phyloP scores from a whole-genome alignment of 2,888 invertebrate genomes.

The Drosophila fungiperda region DNA sequence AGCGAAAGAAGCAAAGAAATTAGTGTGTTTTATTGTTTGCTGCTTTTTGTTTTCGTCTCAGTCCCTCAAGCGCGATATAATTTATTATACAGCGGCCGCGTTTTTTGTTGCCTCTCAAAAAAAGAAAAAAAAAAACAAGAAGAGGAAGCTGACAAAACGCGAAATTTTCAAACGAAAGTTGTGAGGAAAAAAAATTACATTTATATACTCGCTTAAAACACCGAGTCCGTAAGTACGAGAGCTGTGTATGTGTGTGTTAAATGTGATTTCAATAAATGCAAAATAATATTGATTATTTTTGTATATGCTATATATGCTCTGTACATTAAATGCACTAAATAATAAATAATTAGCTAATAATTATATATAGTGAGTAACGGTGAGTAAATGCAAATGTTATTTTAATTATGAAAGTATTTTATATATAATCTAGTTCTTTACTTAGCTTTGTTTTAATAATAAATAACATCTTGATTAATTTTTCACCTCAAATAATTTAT shows the following conservation, averaged over 20 bases:
- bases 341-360: neutral
- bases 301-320: constrained; percentile 10
- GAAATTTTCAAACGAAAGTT: constrained; percentile 66
- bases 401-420: neutral
- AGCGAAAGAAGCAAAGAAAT: constrained; percentile 38
- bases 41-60: constrained; percentile 33
- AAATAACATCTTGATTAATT: neutral
- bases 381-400: constrained; percentile 21
- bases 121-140: constrained; percentile 34
- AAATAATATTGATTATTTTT: constrained; percentile 25
- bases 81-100: constrained; percentile 65
- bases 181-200: constrained; percentile 35
- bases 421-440: neutral
- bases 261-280: constrained; percentile 31
- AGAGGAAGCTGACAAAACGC: constrained; percentile 49
- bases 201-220: constrained; percentile 25
- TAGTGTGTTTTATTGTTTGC: constrained; percentile 7
- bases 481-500: neutral
- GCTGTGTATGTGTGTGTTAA: constrained; percentile 5
- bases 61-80: constrained; percentile 48
- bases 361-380: constrained; percentile 2
- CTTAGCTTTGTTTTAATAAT: neutral
- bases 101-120: constrained; percentile 34
- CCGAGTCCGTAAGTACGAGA: constrained; percentile 21
- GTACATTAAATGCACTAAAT: constrained; percentile 2